Evolutionary conservation across 2,888 invertebrate species (phyloP).

Genomic region (Drosophila tanythrix): DNA sequence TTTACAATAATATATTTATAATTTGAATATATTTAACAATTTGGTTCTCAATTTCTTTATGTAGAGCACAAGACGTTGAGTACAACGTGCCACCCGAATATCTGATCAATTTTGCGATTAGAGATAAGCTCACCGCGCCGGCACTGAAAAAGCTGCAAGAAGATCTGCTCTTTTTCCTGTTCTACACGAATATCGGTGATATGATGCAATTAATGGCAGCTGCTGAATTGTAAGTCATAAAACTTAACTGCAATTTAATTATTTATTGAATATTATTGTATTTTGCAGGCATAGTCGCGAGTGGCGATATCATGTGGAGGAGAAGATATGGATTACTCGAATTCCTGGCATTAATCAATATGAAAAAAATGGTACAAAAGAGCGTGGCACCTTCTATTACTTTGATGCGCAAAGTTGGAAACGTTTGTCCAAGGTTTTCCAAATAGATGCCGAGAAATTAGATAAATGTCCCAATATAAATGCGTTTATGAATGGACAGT

Average conservation of each 20-base stretch:
- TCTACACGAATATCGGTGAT: constrained; percentile 99
- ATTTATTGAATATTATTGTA: not conserved
- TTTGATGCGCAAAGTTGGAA: constrained; percentile 99
- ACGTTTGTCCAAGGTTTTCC: constrained; percentile 99
- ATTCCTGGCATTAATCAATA: constrained; percentile 96
- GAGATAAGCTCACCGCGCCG: constrained; percentile 97
- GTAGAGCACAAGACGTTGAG: constrained; percentile 98
- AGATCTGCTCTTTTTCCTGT: constrained; percentile 99
- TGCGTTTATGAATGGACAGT: constrained; percentile 85
- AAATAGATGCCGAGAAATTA: constrained; percentile 99
- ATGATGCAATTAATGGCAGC: constrained; percentile 99
- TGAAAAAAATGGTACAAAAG: constrained; percentile 98
- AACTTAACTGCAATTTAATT: not conserved
- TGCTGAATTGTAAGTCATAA: constrained; percentile 93
- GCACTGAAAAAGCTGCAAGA: constrained; percentile 99
- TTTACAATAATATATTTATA: not conserved
- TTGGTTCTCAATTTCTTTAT: not conserved
- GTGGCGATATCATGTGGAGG: constrained; percentile 99
- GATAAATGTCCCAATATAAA: constrained; percentile 89
- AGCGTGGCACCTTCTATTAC: constrained; percentile 99
- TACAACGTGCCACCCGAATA: constrained; percentile 99
- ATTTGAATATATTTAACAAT: not conserved
- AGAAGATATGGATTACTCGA: constrained; percentile 99
- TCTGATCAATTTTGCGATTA: constrained; percentile 97
- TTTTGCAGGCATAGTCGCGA: constrained; percentile 95